These are phyloP conservation scores for Diuraphis noxia DNA, from an alignment of 1,140 invertebrate species.

Conservation along the genomic window DNA sequence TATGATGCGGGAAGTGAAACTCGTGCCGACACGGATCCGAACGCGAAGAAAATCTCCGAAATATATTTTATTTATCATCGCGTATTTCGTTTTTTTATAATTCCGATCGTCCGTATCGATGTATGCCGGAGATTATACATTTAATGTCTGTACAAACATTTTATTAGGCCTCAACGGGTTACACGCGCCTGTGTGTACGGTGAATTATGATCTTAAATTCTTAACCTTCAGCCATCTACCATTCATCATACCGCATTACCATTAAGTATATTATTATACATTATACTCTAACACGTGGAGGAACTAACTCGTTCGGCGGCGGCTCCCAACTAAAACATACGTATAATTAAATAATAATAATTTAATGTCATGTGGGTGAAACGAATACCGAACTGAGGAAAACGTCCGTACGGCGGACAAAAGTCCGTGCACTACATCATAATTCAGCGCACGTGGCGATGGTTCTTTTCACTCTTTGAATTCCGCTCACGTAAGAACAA, in stretches of 20 bases:
- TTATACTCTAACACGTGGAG: too few species aligned
- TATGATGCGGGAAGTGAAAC: constrained; percentile 14
- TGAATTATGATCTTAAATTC: too few species aligned
- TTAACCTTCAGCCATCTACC: too few species aligned
- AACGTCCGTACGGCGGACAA: background rate
- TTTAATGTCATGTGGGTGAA: background rate
- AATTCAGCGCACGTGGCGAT: background rate
- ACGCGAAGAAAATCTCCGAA: background rate
- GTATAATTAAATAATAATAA: too few species aligned
- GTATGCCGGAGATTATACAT: background rate
- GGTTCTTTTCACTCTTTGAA: background rate
- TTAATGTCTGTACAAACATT: background rate
- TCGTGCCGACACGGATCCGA: background rate
- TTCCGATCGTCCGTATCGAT: background rate
- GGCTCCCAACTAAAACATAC: too few species aligned
- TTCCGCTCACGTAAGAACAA: background rate
- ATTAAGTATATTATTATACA: too few species aligned
- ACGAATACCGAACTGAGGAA: background rate
- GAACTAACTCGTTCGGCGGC: too few species aligned
- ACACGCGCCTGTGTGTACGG: too few species aligned
- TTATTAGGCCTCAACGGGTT: background rate
- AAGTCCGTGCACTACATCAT: background rate
- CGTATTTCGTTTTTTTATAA: background rate
- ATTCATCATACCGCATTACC: too few species aligned
- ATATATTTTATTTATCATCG: background rate